Conservation (phyloP, 1,140 invertebrate genomes). For the roundworm (Caenorhabditis elegans) region WBcel235 BX284606.5:2272501-2273000, state of each 20-base stretch:
- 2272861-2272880: too few relatives aligned
- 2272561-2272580: slow-evolving; percentile 57
- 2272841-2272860: too few relatives aligned
- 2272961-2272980: slow-evolving; percentile 62
- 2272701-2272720: slow-evolving; percentile 54
- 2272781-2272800: too few relatives aligned
- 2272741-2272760: slow-evolving; percentile 47
- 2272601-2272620: not conserved
- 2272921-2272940: too few relatives aligned
- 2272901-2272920: too few relatives aligned
- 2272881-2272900: too few relatives aligned
- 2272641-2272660: slow-evolving; percentile 28
- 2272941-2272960: slow-evolving; percentile 46
- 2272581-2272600: slow-evolving; percentile 47
- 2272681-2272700: slow-evolving; percentile 51
- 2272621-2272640: not conserved
- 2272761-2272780: not conserved
- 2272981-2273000: slow-evolving; percentile 58
- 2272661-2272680: slow-evolving; percentile 50
- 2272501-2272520: slow-evolving; percentile 57
- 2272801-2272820: too few relatives aligned
- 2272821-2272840: too few relatives aligned
- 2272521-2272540: slow-evolving; percentile 55
- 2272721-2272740: slow-evolving; percentile 49
- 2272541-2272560: slow-evolving; percentile 58